phyloP scores from a whole-genome alignment of 1,140 invertebrate species.

The Panonychus citri region DNA sequence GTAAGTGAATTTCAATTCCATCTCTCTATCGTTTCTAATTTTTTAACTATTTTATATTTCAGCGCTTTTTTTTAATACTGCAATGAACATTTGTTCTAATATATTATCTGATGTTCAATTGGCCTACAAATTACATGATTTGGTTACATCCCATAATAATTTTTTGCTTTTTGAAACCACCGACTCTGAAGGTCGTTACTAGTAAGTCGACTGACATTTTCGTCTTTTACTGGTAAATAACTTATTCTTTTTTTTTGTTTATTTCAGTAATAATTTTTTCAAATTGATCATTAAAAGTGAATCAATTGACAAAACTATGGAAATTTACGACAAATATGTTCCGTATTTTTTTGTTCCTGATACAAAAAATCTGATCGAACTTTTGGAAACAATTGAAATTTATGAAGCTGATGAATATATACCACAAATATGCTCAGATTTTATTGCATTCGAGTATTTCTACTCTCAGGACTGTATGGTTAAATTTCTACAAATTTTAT shows the following conservation, averaged over 20 bases:
- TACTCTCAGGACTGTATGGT: background rate
- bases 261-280: constrained; percentile 32
- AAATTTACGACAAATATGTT: constrained; percentile 42
- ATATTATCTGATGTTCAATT: constrained; percentile 37
- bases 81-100: constrained; percentile 40
- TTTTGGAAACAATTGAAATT: constrained; percentile 34
- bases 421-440: constrained; percentile 50
- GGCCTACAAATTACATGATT: constrained; percentile 37
- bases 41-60: too few relatives aligned
- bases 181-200: constrained; percentile 45
- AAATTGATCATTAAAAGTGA: constrained; percentile 31
- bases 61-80: background rate
- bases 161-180: constrained; percentile 46
- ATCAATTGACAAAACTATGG: constrained; percentile 42
- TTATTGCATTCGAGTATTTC: background rate
- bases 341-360: constrained; percentile 59
- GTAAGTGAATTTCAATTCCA: too few relatives aligned
- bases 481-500: background rate
- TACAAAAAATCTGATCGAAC: constrained; percentile 33
- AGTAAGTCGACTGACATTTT: constrained; percentile 30
- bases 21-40: too few relatives aligned
- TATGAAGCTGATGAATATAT: constrained; percentile 35
- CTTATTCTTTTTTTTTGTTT: constrained; percentile 13
- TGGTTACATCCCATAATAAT: constrained; percentile 43
- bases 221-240: background rate